Base-by-base conservation (phyloP, 1,140 invertebrate genomes). In the Sminthurinus signatus region DNA sequence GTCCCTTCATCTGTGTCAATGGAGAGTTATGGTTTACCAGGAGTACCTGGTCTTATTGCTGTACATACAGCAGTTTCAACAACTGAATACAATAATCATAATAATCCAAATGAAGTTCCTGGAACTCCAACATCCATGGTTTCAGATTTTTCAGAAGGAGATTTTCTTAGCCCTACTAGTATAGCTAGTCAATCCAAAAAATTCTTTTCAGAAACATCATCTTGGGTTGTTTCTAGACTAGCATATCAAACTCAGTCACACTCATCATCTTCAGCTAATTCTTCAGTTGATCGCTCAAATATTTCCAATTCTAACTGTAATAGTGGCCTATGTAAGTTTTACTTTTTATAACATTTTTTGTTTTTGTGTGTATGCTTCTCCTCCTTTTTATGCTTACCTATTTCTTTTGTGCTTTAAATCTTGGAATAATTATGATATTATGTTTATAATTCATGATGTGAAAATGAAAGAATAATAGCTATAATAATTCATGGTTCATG, bases 151-250 rank as follows among this genome's bases (percentile, higher is more conserved):
- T 65, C 67, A n/a, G 56, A 60, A 44, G 17, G 50, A 14, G 63
- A 64, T 14, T 59, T 62, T 21, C 62, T 65, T 1, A 68, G 65
- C 56, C 69, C 69, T 0, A 54, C 51, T 5, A 48, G 46, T 28
- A 48, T 71, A 8, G 69, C 69, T 0, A 55, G 29, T 15, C 46
- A 64, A 17, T 55, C 64, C 1, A 69, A 67, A 52, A 65, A 64
- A 27, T 69, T 72, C 29, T 72, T 58, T 57, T 60, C 44, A 19
- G 70, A 72, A 21, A 67, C 67, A 2, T 72, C 70, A 1, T 67
- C 67, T 2, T 72, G 70, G 70, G 21, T 72, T 28, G 58, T 60
- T 8, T 67, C 67, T 3, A 59, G 65, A 48, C 31, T 72, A 14
- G 44, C 64, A 0, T 71, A 68, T 29, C 62, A 71, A 28, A 50